Evolutionary conservation across 2,888 invertebrate genomes (phyloP).

Genomic region (Lycia hirtaria): DNA sequence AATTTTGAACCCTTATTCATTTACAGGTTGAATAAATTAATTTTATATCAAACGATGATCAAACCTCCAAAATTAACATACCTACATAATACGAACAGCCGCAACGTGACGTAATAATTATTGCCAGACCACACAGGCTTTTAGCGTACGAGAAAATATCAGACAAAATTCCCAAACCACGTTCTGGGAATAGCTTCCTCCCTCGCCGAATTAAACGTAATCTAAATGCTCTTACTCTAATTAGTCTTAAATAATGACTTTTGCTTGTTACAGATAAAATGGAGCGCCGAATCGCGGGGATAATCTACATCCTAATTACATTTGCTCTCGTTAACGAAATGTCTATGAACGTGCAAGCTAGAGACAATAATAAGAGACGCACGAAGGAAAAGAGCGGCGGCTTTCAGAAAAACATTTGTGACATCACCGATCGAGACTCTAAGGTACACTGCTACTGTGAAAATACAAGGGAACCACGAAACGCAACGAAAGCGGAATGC

Average conservation of each 20-base stretch:
- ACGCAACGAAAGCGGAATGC: conserved; percentile 91
- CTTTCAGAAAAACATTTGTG: conserved; percentile 85
- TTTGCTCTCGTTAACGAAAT: conserved; percentile 78
- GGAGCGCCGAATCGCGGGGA: conserved; percentile 71
- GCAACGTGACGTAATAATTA: conserved; percentile 30
- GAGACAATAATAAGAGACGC: conserved; percentile 74
- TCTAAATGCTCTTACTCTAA: conserved; percentile 40
- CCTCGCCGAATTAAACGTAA: conserved; percentile 37
- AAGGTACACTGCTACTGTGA: conserved; percentile 90
- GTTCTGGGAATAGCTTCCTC: conserved; percentile 30
- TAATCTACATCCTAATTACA: conserved; percentile 76
- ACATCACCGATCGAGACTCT: conserved; percentile 81
- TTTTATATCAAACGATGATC: conserved; percentile 37
- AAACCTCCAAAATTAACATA: conserved; percentile 39
- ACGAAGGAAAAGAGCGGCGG: conserved; percentile 79
- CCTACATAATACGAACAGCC: conserved; percentile 27
- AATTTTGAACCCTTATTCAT: conserved; percentile 26
- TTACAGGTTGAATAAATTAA: conserved; percentile 25
- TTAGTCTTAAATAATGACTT: conserved; percentile 42
- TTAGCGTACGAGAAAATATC: conserved; percentile 24
- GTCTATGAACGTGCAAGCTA: conserved; percentile 77
- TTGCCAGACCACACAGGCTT: conserved; percentile 27
- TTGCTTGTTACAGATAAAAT: conserved; percentile 81
- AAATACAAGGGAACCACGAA: conserved; percentile 77
- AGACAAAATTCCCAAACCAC: conserved; percentile 25